Conservation (phyloP, 2,888 invertebrate genomes). For the Euproctis similis region DNA sequence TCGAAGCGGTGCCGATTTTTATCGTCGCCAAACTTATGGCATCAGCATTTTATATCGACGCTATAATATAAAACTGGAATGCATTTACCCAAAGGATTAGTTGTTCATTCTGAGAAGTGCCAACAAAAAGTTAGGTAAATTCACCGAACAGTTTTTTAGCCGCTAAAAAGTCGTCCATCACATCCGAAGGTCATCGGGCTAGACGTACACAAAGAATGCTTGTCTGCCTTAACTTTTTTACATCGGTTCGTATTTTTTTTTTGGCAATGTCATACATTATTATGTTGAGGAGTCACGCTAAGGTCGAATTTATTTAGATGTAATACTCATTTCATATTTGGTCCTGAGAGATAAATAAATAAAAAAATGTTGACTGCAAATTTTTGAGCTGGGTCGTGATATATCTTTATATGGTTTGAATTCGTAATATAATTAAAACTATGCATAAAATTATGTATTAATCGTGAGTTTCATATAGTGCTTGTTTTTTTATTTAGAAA, state of each 20-base stretch:
- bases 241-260: conserved; percentile 58
- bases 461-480: conserved; percentile 9
- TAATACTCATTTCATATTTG: conserved; percentile 56
- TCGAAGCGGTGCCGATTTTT: conserved; percentile 27
- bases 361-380: conserved; percentile 34
- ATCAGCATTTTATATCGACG: conserved; percentile 48
- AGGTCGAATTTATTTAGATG: conserved; percentile 59
- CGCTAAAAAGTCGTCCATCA: conserved; percentile 69
- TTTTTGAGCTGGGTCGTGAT: conserved; percentile 26
- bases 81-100: conserved; percentile 45
- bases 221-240: conserved; percentile 61
- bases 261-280: conserved; percentile 67
- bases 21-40: conserved; percentile 66
- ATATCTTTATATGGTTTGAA: conserved; percentile 26
- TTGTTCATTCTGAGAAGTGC: conserved; percentile 57
- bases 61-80: conserved; percentile 50
- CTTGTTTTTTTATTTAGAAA: too few species aligned
- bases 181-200: conserved; percentile 59
- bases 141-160: conserved; percentile 67
- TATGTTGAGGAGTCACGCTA: conserved; percentile 55
- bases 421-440: conserved; percentile 9
- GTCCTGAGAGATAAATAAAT: too few species aligned
- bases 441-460: conserved; percentile 7
- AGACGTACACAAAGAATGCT: conserved; percentile 70
- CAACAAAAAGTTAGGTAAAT: conserved; percentile 70